phyloP scores from a whole-genome alignment of 2,113 vertebrate species.

The Hyaena hyaena region DNA sequence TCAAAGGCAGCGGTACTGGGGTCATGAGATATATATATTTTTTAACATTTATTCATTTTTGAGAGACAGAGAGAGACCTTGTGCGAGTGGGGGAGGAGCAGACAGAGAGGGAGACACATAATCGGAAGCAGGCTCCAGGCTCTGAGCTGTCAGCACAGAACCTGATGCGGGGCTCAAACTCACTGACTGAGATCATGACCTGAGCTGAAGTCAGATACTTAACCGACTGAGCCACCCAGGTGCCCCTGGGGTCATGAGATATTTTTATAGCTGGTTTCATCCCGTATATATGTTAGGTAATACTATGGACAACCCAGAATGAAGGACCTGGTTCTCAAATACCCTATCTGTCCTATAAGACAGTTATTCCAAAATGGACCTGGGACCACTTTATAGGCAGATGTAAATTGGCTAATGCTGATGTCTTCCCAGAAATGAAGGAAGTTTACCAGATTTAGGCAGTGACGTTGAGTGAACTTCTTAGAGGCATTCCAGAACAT shows the following conservation, averaged over 20 bases:
- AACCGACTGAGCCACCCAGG: no score
- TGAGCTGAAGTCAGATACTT: no score
- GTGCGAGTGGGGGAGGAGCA: no score
- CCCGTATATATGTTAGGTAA: not conserved
- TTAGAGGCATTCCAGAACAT: slow-evolving; percentile 55
- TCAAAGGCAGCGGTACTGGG: not conserved
- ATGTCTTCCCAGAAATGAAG: slow-evolving; percentile 67
- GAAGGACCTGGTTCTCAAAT: slow-evolving; percentile 51
- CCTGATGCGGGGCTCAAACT: no score
- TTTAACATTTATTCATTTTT: no score
- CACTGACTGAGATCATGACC: no score
- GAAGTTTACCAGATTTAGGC: slow-evolving; percentile 58
- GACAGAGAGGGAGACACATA: no score
- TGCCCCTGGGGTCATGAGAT: not conserved
- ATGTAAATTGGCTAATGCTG: slow-evolving; percentile 29
- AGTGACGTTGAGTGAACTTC: slow-evolving; percentile 53
- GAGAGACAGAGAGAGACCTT: no score
- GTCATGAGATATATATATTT: not conserved
- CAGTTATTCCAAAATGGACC: slow-evolving; percentile 15
- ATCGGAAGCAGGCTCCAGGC: no score
- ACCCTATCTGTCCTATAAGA: not conserved
- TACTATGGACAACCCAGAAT: not conserved
- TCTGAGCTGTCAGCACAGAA: no score
- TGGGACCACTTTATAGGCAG: not conserved
- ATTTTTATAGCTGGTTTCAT: slow-evolving; percentile 3